phyloP scores from a whole-genome alignment of 2,888 invertebrate species.

The Sialis fuliginosa region DNA sequence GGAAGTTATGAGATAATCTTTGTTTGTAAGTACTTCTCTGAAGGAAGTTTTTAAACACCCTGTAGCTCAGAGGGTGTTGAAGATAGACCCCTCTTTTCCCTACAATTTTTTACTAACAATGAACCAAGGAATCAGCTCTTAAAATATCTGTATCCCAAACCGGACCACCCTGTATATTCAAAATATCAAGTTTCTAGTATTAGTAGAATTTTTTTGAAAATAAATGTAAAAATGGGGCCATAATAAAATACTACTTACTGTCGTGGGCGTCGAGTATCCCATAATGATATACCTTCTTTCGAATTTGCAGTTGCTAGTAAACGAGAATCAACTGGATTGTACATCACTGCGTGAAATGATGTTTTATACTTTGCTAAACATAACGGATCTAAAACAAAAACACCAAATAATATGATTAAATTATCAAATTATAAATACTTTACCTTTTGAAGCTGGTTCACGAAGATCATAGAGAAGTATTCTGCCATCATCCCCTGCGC shows the following conservation, averaged over 20 bases:
- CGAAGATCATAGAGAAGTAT: conserved; percentile 73
- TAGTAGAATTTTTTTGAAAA: no score
- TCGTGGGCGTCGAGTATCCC: conserved; percentile 73
- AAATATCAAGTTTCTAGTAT: no score
- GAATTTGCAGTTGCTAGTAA: conserved; percentile 79
- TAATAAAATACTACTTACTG: conserved; percentile 44
- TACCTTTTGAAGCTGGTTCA: conserved; percentile 25
- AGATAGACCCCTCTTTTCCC: no score
- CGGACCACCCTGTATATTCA: no score
- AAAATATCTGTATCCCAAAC: no score
- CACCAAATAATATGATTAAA: background rate
- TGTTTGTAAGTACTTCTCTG: no score
- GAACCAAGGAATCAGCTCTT: no score
- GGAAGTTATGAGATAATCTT: no score
- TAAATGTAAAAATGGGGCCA: no score
- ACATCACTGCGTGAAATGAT: conserved; percentile 91
- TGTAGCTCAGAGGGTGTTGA: no score
- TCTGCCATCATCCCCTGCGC: conserved; percentile 84
- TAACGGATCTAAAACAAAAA: conserved; percentile 33
- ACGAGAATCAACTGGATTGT: conserved; percentile 68
- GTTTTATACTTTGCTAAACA: conserved; percentile 48
- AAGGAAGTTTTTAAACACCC: no score
- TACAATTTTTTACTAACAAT: no score
- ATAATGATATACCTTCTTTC: conserved; percentile 72
- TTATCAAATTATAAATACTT: background rate